phyloP scores from a whole-genome alignment of 2,113 vertebrate species.

The Picathartes gymnocephalus region DNA sequence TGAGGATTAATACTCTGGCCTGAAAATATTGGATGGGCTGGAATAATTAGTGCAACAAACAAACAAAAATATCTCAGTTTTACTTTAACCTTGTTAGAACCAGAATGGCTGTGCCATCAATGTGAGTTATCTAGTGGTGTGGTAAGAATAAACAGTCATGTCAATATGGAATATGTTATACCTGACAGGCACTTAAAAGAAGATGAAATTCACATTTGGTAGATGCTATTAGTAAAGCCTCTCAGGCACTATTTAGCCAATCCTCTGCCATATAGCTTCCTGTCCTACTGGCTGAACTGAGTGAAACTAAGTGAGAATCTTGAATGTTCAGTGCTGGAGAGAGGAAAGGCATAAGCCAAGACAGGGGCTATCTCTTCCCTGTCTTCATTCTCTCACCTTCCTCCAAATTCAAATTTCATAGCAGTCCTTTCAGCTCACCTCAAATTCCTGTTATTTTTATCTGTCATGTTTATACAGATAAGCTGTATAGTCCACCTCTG shows the following conservation, averaged over 20 bases:
- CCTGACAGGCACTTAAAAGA: background rate
- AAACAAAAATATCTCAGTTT: background rate
- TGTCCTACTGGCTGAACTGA: background rate
- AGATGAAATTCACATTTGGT: background rate
- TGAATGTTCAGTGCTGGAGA: background rate
- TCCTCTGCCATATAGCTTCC: background rate
- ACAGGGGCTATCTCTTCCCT: background rate
- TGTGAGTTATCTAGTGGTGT: background rate
- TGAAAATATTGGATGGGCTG: background rate
- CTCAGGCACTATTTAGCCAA: background rate
- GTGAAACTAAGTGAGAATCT: background rate
- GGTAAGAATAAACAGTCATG: background rate
- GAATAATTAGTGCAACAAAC: background rate
- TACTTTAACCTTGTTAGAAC: background rate
- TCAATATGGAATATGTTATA: background rate
- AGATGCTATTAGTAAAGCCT: background rate
- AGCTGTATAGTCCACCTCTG: background rate
- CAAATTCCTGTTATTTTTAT: background rate
- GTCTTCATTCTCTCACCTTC: background rate
- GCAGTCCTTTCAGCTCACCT: background rate
- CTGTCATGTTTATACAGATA: background rate
- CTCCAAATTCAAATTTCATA: background rate
- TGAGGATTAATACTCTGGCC: background rate
- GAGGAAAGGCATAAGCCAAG: background rate
- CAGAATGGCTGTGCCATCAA: background rate